Evolutionary conservation across 53 echinoderm and acorn worm species (phyloP), one percentile per base, ranked within the genome.

Genomic region (Hippasteria phrygiana): DNA sequence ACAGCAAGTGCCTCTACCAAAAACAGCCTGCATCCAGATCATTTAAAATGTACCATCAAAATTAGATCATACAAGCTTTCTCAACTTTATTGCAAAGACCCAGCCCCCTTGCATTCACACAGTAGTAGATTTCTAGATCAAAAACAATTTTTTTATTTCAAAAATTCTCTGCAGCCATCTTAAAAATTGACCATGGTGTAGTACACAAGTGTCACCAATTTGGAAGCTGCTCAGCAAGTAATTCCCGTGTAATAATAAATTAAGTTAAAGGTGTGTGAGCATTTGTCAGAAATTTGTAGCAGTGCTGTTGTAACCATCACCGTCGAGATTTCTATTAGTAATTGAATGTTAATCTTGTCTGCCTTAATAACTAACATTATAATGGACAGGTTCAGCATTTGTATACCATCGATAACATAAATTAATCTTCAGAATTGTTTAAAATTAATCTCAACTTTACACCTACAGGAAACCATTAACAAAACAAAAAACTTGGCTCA

Each of bases 351-450:
- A 46, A 5, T n/a, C n/a, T n/a, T 32, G 47, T 75, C 53, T 47
- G 75, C 75, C 75, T 75, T 75, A 74, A 47, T 75, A 11, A 75
- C 5, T 45, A 46, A 50, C 12, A 17, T 34, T 46, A 46, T 47
- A 75, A 75, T 48, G 75, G 47, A 75, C 75, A 33, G 42, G 47
- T 75, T 29, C 50, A 48, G 48, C 34, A 24, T 32, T 17, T 75
- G 50, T 75, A 42, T 32, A 46, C 45, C 24, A 45, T 73, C 34
- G 2, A 69, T 32, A 32, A 69, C 36, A 37, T 18, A 18, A 28
- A 43, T 7, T 73, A 2, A 73, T n/a, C 29, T 14, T 22, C 46
- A 28, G 0, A 28, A 27, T 35, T 18, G 4, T 43, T 46, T 27
- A n/a, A 26, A 59, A 59, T 59, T 59, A 59, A 59, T 26, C 59